Conservation (phyloP, 2,888 invertebrate species). For the Rotaria sp. region DNA sequence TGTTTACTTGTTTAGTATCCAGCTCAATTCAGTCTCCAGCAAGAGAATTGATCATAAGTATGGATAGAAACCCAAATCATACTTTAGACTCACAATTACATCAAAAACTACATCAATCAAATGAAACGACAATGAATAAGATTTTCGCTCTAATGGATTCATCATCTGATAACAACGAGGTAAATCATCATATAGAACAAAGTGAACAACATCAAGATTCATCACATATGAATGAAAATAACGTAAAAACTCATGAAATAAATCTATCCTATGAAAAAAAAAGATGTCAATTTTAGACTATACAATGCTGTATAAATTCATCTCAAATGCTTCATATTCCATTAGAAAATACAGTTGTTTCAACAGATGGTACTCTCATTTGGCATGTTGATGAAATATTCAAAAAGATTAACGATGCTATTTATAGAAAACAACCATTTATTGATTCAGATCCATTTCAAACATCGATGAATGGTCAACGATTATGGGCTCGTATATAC, state of each 20-base stretch:
- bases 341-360: not conserved
- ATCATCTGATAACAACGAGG: not conserved
- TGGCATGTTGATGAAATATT: not conserved
- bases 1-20: not conserved
- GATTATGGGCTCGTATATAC: not conserved
- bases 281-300: not conserved
- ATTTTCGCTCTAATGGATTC: not conserved
- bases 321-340: not conserved
- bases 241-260: not conserved
- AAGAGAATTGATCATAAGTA: not conserved
- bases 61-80: not conserved
- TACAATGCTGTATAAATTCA: not conserved
- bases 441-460: not conserved
- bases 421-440: too few species aligned
- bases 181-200: not conserved
- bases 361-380: not conserved
- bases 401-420: not conserved
- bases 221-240: not conserved
- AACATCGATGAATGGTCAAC: not conserved
- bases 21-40: too few species aligned
- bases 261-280: too few species aligned
- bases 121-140: not conserved
- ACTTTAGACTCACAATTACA: not conserved
- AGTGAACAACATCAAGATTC: not conserved
- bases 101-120: not conserved